Percentiles rank a stretch among this genome's conserved stretches.
These are phyloP conservation scores for Monomorium pharaonis DNA, from an alignment of 1,140 invertebrate genomes.

Conservation along the genomic window DNA sequence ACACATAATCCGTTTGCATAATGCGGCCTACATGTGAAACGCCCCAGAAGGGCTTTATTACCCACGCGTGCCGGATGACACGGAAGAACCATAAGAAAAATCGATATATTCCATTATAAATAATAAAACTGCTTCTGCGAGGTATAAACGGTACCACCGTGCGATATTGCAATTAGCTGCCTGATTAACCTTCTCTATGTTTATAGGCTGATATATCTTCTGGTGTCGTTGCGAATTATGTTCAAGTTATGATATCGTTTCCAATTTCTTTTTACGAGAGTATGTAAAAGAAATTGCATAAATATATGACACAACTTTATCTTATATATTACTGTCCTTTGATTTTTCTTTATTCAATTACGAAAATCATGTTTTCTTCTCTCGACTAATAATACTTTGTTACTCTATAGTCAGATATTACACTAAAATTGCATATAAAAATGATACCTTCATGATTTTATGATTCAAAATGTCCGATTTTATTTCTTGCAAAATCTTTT, in stretches of 20 bases:
- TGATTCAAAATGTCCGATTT: too few relatives aligned
- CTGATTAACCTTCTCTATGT: constrained; percentile 31
- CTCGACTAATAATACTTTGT: too few relatives aligned
- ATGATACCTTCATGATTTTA: too few relatives aligned
- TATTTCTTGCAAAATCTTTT: too few relatives aligned
- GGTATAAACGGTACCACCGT: not conserved
- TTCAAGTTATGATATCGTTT: not conserved
- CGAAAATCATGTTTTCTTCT: not conserved
- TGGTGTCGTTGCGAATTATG: not conserved
- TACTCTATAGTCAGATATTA: too few relatives aligned
- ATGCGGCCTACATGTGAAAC: constrained; percentile 40
- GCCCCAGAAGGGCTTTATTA: constrained; percentile 42
- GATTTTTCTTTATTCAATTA: not conserved
- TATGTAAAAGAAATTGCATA: not conserved
- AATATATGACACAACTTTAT: not conserved
- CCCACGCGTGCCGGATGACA: constrained; percentile 4
- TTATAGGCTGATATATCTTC: not conserved
- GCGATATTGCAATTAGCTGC: constrained; percentile 31
- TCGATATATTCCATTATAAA: constrained; percentile 50
- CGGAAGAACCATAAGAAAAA: constrained; percentile 51
- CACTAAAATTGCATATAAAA: too few relatives aligned
- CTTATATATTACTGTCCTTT: not conserved
- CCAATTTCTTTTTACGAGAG: not conserved
- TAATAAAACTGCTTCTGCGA: constrained; percentile 44
- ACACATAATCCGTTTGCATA: constrained; percentile 60